Conservation (phyloP, 2,113 vertebrate species). For the Laticauda colubrina region DNA sequence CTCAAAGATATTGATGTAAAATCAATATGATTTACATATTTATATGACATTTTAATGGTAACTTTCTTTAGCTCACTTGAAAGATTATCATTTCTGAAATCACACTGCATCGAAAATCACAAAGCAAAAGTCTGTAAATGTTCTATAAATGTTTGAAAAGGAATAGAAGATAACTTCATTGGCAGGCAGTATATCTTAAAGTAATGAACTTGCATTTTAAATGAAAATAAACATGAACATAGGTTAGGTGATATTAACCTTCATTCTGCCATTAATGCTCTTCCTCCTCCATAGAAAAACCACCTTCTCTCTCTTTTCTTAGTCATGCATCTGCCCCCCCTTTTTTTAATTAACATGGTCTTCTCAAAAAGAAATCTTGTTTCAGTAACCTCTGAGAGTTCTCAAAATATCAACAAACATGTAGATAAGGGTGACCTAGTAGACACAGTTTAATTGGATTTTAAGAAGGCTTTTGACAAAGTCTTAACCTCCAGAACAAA, state of each 20-base stretch:
- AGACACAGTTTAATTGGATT: background rate
- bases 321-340: background rate
- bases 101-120: constrained; percentile 56
- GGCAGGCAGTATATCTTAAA: background rate
- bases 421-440: background rate
- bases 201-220: background rate
- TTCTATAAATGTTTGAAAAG: background rate
- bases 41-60: constrained; percentile 59
- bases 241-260: background rate
- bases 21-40: background rate
- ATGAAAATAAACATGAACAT: background rate
- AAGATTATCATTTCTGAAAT: constrained; percentile 64
- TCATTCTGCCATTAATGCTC: background rate
- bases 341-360: background rate
- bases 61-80: constrained; percentile 65
- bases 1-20: background rate
- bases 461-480: background rate
- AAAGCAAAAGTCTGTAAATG: constrained; percentile 41
- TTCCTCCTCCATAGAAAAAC: background rate
- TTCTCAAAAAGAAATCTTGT: background rate
- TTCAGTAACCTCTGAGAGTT: background rate
- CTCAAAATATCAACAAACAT: background rate
- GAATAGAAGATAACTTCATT: background rate
- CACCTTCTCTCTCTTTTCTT: background rate
- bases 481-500: background rate